Evolutionary conservation across 2,888 invertebrate genomes (phyloP).

Genomic region (Heliconius sara): DNA sequence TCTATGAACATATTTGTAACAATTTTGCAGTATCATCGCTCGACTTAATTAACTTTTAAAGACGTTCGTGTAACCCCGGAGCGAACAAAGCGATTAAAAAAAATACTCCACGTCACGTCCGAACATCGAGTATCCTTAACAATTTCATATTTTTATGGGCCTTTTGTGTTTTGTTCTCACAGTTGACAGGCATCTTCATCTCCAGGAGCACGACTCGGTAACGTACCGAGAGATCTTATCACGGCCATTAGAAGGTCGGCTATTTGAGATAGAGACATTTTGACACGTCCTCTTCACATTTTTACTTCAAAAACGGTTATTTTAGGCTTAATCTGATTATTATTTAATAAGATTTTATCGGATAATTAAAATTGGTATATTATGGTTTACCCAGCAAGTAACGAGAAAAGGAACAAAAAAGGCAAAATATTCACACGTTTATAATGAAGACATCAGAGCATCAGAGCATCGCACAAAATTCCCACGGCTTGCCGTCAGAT

Average conservation of each 20-base stretch:
- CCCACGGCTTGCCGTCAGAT: conserved; percentile 73
- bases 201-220: conserved; percentile 80
- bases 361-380: conserved; percentile 10
- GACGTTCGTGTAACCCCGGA: conserved; percentile 70
- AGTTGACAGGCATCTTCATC: conserved; percentile 77
- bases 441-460: conserved; percentile 62
- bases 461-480: conserved; percentile 58
- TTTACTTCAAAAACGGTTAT: conserved; percentile 66
- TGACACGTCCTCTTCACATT: conserved; percentile 74
- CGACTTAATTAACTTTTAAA: conserved; percentile 80
- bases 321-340: conserved; percentile 59
- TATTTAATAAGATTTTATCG: conserved; percentile 11
- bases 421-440: conserved; percentile 32
- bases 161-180: conserved; percentile 82
- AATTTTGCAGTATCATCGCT: conserved; percentile 74
- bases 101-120: conserved; percentile 80
- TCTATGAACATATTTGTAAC: conserved; percentile 42
- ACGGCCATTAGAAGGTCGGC: conserved; percentile 74
- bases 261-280: conserved; percentile 74
- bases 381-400: neutral
- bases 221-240: conserved; percentile 81
- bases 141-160: conserved; percentile 77
- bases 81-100: conserved; percentile 69
- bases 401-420: neutral
- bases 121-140: conserved; percentile 62